Conservation (phyloP, 2,888 invertebrate species). For the Hybos culiciformis region DNA sequence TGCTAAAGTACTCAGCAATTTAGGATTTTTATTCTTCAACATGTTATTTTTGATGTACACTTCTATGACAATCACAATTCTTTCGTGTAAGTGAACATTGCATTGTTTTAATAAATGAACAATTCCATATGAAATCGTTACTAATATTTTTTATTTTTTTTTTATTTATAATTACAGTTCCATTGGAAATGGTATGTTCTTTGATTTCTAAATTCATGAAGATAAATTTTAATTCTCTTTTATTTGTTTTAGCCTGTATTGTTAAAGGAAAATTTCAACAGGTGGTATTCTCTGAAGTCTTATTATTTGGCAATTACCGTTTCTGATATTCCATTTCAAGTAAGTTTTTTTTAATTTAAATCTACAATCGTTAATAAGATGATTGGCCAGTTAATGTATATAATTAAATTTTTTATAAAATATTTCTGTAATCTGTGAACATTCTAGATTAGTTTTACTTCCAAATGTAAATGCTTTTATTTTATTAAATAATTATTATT, state of each 20-base stretch:
- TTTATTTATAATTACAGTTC: slow-evolving; percentile 49
- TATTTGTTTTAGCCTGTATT: no score
- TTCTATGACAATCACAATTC: slow-evolving; percentile 97
- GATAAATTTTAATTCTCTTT: no score
- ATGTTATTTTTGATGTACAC: slow-evolving; percentile 99
- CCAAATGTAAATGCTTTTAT: no score
- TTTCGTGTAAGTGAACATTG: slow-evolving; percentile 63
- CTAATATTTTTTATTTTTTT: neutral
- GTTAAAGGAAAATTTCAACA: slow-evolving; percentile 87
- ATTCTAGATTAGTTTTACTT: no score
- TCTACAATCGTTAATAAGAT: no score
- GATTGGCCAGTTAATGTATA: no score
- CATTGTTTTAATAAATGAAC: neutral
- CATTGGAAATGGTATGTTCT: slow-evolving; percentile 91
- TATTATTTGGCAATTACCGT: slow-evolving; percentile 93
- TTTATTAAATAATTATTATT: slow-evolving; percentile 8
- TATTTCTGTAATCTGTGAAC: no score
- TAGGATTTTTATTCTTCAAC: slow-evolving; percentile 95
- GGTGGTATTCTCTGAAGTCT: slow-evolving; percentile 90
- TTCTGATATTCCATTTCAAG: slow-evolving; percentile 97
- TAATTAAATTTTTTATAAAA: no score
- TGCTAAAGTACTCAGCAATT: slow-evolving; percentile 87
- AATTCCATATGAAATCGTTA: neutral
- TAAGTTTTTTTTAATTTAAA: slow-evolving; percentile 35
- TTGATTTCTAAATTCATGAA: no score